Evolutionary conservation across 2,888 invertebrate species (phyloP), one percentile per base, ranked within the genome.

Genomic region (Galerucella pusilla): DNA sequence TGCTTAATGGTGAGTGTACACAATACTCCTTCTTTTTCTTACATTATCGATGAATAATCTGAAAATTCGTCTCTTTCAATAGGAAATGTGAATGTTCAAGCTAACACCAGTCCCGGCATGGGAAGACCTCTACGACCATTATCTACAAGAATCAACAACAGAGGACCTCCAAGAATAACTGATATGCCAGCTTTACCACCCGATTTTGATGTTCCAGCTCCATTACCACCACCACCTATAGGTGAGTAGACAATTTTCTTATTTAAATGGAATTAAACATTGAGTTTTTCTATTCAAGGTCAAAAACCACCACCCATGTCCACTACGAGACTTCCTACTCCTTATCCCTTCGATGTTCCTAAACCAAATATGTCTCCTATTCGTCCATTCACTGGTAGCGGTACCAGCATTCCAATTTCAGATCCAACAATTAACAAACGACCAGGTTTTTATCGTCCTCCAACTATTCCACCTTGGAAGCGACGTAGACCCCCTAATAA

Each of bases 131-230:
- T 90, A 14, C 88, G 94, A 14, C 95, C 95, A 0, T 88, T 93
- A 82, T 91, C 92, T 35, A 93, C 94, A 3, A 90, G 97, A 77
- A 97, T 97, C 16, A 97, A 97, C 84, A 96, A 97, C 85, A 89
- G 97, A 75, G 97, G 96, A 0, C 97, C 97, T 0, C 96, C 97
- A 0, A 91, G 95, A 79, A 94, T 96, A 79, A 92, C 94, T 0
- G 95, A 96, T 81, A 90, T 93, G 0, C 93, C 94, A 60, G 92
- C 92, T 0, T 81, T 94, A 45, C 92, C 92, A 0, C 90, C 92
- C n/a, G 92, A 93, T 75, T 92, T 92, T 78, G 93, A 93, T 81
- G 86, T 89, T 0, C 90, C 90, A 0, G 88, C 89, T 11, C 89
- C 89, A 81, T 85, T 89, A 81, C 87, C 89, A 28, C 86, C 86